These are phyloP conservation scores for Passer domesticus DNA, from an alignment of 2,113 vertebrate species.

Conservation along the genomic window DNA sequence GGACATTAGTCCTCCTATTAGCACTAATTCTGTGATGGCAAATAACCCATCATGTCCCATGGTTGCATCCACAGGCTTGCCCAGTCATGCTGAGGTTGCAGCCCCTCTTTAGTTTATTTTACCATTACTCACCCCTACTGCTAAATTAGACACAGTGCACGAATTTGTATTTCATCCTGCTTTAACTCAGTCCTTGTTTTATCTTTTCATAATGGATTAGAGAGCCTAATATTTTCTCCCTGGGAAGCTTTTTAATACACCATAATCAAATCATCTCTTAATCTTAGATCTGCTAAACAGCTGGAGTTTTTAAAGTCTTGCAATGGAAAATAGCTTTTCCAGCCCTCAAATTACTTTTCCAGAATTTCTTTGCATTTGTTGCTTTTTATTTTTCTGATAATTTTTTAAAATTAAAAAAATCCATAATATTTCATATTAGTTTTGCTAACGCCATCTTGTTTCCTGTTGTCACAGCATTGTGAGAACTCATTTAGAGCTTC, in stretches of 20 bases:
- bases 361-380: neutral
- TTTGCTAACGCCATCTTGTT: neutral
- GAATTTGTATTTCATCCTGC: conserved; percentile 2
- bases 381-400: neutral
- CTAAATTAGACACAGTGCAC: neutral
- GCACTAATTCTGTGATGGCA: neutral
- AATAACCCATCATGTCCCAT: neutral
- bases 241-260: neutral
- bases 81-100: neutral
- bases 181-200: neutral
- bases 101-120: neutral
- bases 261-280: neutral
- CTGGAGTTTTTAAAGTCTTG: neutral
- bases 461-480: neutral
- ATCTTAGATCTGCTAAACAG: neutral
- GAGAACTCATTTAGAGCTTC: neutral
- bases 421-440: neutral
- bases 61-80: neutral
- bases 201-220: neutral
- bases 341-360: neutral
- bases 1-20: neutral
- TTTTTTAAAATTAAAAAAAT: neutral
- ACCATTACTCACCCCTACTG: fast-evolving
- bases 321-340: neutral
- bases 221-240: neutral